Evolutionary conservation across 2,113 vertebrate species (phyloP).

Genomic region (Siniperca knerii): DNA sequence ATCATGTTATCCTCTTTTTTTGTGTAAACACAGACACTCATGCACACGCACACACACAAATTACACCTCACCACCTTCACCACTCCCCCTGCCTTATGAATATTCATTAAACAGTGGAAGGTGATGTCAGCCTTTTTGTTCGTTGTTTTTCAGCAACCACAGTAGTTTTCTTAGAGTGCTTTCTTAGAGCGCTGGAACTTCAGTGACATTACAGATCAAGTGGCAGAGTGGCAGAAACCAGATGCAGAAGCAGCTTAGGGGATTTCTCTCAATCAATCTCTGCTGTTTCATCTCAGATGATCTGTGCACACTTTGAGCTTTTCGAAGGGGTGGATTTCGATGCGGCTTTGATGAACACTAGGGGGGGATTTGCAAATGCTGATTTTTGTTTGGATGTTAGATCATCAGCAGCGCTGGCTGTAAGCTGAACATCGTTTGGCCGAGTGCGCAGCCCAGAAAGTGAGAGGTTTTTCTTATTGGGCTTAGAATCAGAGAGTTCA

Average conservation of each 20-base stretch:
- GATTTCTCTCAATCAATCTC: slow-evolving; percentile 57
- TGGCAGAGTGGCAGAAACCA: slow-evolving; percentile 59
- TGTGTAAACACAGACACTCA: background rate
- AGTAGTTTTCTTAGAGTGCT: slow-evolving; percentile 64
- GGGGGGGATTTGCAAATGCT: slow-evolving; percentile 38
- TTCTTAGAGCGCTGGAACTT: slow-evolving; percentile 58
- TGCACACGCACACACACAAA: slow-evolving; percentile 2
- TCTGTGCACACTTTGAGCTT: slow-evolving; percentile 42
- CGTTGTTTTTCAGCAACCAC: background rate
- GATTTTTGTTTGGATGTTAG: slow-evolving; percentile 47
- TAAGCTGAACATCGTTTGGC: slow-evolving; percentile 27
- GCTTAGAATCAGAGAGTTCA: slow-evolving; percentile 43
- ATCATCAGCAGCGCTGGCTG: slow-evolving; percentile 7
- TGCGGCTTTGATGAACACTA: slow-evolving; percentile 50
- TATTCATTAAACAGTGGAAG: slow-evolving; percentile 56
- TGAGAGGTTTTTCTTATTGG: slow-evolving; percentile 37
- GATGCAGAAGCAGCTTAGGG: slow-evolving; percentile 56
- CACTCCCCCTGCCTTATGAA: slow-evolving; percentile 46
- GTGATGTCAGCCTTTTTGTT: slow-evolving; percentile 56
- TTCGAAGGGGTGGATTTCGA: slow-evolving; percentile 38
- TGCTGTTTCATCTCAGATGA: slow-evolving; percentile 55
- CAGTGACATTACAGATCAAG: slow-evolving; percentile 63
- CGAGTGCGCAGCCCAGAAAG: slow-evolving; percentile 24
- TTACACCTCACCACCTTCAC: slow-evolving; percentile 10
- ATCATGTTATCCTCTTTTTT: slow-evolving; percentile 21